Conservation (phyloP, 23 tunicate genomes). For the Styela clava region DNA sequence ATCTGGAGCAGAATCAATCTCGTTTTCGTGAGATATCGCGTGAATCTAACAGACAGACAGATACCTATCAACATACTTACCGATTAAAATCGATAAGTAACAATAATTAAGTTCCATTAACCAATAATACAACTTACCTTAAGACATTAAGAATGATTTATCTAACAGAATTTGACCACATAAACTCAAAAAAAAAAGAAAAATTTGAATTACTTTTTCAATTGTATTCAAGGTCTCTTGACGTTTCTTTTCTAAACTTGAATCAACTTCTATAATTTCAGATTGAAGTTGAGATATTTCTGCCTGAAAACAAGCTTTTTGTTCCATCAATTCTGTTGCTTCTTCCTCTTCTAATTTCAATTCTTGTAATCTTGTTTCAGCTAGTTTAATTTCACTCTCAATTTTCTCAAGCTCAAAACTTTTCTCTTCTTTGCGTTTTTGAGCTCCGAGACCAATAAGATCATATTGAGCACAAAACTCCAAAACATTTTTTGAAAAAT, state of each 20-base stretch:
- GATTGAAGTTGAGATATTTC: conserved; percentile 25
- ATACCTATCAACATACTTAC: too few relatives aligned
- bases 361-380: neutral
- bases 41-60: too few relatives aligned
- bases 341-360: conserved; percentile 10
- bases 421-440: conserved; percentile 2
- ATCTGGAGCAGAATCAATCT: too few relatives aligned
- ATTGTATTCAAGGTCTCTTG: neutral
- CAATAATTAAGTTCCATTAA: too few relatives aligned
- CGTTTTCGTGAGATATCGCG: too few relatives aligned
- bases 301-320: conserved; percentile 17
- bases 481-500: conserved; percentile 1
- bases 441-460: conserved; percentile 21
- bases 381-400: neutral
- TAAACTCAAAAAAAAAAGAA: too few relatives aligned
- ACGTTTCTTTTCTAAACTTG: neutral
- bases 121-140: too few relatives aligned
- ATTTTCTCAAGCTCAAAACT: neutral
- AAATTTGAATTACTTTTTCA: neutral
- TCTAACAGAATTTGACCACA: too few relatives aligned
- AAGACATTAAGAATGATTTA: too few relatives aligned
- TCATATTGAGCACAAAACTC: conserved; percentile 13
- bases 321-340: conserved; percentile 11
- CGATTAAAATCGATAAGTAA: too few relatives aligned
- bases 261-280: conserved; percentile 11